Evolutionary conservation across 2,888 invertebrate genomes (phyloP).

Genomic region (Hydriomena furcata): DNA sequence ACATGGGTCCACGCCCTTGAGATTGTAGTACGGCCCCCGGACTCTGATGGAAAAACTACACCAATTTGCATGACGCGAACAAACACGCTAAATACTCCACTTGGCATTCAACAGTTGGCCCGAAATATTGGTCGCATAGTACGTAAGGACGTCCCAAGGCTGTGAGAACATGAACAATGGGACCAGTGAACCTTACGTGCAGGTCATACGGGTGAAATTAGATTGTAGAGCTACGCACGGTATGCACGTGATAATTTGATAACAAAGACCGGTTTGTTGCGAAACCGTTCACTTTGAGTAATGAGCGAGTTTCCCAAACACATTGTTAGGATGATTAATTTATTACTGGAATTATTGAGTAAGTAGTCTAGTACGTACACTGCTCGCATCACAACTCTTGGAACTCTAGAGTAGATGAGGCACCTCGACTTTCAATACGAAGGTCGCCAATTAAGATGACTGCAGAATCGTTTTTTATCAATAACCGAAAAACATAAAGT

Average conservation of each 20-base stretch:
- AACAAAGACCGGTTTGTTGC: slow-evolving; percentile 61
- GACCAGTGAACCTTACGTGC: slow-evolving; percentile 10
- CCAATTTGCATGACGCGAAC: slow-evolving; percentile 23
- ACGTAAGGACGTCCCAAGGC: slow-evolving; percentile 34
- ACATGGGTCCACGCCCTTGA: no score
- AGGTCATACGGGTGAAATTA: slow-evolving; percentile 14
- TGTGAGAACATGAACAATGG: slow-evolving; percentile 44
- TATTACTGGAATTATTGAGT: slow-evolving; percentile 46
- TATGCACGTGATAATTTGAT: slow-evolving; percentile 55
- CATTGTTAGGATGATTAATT: slow-evolving; percentile 70
- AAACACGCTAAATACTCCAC: slow-evolving; percentile 13
- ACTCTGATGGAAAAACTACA: slow-evolving; percentile 29
- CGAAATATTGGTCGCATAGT: slow-evolving; percentile 35
- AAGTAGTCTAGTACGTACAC: background rate
- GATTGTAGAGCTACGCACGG: slow-evolving; percentile 17
- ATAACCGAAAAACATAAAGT: no score
- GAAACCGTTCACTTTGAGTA: slow-evolving; percentile 48
- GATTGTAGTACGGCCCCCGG: no score
- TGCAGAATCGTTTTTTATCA: no score
- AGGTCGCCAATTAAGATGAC: no score
- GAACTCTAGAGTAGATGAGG: no score
- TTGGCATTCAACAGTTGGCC: slow-evolving; percentile 25
- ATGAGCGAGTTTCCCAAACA: slow-evolving; percentile 62
- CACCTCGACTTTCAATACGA: no score
- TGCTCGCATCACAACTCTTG: no score